Conservation (phyloP, 2,113 vertebrate species). For the Dipodomys spectabilis region DNA sequence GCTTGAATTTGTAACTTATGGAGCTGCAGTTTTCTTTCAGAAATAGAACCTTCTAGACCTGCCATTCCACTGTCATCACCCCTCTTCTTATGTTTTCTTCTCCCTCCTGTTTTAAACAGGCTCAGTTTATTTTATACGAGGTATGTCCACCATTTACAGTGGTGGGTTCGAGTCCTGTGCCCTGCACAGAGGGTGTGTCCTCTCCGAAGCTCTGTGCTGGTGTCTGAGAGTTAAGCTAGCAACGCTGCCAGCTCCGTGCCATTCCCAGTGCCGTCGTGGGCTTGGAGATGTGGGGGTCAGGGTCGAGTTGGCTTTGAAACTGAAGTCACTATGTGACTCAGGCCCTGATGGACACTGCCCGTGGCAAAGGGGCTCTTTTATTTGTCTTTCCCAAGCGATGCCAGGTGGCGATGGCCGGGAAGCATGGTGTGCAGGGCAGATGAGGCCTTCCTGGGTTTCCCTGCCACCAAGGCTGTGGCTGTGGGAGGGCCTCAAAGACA, state of each 20-base stretch:
- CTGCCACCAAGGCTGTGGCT: not conserved
- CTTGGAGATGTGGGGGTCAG: not conserved
- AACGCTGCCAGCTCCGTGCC: too few species aligned
- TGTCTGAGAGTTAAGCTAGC: not conserved
- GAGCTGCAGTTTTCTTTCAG: not conserved
- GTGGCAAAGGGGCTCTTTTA: too few species aligned
- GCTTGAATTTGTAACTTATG: not conserved
- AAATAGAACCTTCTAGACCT: not conserved
- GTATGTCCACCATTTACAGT: not conserved
- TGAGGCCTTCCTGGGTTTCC: fast-evolving
- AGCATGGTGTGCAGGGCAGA: fast-evolving
- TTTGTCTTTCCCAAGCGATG: not conserved
- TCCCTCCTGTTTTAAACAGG: not conserved
- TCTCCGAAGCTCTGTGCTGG: fast-evolving
- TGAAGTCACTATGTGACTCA: not conserved
- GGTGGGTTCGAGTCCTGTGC: not conserved
- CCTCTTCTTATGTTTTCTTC: not conserved
- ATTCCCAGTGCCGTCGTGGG: not conserved
- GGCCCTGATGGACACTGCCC: fast-evolving
- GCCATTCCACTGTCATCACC: fast-evolving
- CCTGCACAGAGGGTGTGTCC: too few species aligned
- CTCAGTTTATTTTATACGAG: not conserved
- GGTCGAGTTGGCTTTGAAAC: not conserved
- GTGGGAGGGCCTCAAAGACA: too few species aligned
- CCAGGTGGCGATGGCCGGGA: not conserved